These are phyloP conservation scores for Muscina levida DNA, from an alignment of 2,888 invertebrate species.

Conservation along the genomic window DNA sequence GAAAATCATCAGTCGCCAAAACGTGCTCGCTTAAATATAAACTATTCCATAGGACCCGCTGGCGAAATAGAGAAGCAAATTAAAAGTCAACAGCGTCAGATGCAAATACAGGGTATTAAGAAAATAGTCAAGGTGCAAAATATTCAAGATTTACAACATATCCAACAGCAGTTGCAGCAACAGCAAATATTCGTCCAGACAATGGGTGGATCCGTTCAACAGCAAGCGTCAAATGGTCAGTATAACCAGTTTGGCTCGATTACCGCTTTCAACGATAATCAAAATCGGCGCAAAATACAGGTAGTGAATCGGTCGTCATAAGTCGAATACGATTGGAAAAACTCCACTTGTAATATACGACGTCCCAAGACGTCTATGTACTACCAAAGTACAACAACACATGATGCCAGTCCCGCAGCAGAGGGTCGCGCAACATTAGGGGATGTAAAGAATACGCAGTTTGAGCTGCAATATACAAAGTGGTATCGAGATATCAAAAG, in stretches of 20 bases:
- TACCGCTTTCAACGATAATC: slow-evolving; percentile 70
- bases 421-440: too few relatives aligned
- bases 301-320: slow-evolving; percentile 82
- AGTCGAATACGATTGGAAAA: slow-evolving; percentile 31
- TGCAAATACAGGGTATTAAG: slow-evolving; percentile 69
- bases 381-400: too few relatives aligned
- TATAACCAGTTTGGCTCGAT: slow-evolving; percentile 46
- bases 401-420: too few relatives aligned
- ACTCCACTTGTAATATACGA: too few relatives aligned
- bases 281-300: slow-evolving; percentile 84
- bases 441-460: too few relatives aligned
- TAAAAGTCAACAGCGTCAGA: slow-evolving; percentile 64
- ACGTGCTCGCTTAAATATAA: slow-evolving; percentile 77
- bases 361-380: too few relatives aligned
- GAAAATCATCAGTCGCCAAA: slow-evolving; percentile 80
- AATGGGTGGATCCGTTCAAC: slow-evolving; percentile 27
- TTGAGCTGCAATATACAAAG: too few relatives aligned
- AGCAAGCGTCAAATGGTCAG: slow-evolving; percentile 43
- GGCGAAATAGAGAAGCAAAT: slow-evolving; percentile 76
- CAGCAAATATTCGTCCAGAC: slow-evolving; percentile 67
- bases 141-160: slow-evolving; percentile 60
- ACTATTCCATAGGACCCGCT: slow-evolving; percentile 81
- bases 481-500: too few relatives aligned
- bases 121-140: slow-evolving; percentile 68
- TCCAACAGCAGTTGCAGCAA: slow-evolving; percentile 64